Evolutionary conservation across 2,113 vertebrate species (phyloP).

Genomic region (Cyrtonyx montezumae): DNA sequence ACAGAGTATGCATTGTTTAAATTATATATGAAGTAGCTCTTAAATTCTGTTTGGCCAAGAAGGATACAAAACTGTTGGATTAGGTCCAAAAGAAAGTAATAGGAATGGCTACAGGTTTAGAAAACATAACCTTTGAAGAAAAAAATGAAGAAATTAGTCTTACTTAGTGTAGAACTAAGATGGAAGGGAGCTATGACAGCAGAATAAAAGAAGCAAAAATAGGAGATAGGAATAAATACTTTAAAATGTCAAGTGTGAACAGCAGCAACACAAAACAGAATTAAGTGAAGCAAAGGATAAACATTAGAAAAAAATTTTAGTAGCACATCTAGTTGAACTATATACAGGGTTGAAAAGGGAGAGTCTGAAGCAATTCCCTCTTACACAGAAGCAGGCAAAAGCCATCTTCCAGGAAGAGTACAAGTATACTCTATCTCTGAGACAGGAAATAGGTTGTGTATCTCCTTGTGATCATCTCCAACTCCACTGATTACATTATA

Average conservation of each 20-base stretch:
- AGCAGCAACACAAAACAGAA: neutral
- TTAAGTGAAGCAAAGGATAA: neutral
- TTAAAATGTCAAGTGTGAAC: neutral
- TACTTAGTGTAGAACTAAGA: conserved; percentile 51
- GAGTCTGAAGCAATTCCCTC: neutral
- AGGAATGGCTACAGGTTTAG: neutral
- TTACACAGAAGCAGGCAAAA: neutral
- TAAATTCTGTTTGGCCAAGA: neutral
- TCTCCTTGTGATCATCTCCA: neutral
- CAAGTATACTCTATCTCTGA: neutral
- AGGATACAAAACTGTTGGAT: neutral
- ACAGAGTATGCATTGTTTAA: neutral
- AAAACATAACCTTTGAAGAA: conserved; percentile 15
- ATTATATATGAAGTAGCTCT: neutral
- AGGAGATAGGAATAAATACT: neutral
- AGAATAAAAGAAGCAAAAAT: conserved; percentile 10
- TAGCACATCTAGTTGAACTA: neutral
- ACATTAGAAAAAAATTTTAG: neutral
- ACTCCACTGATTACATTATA: neutral
- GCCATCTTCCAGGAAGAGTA: neutral
- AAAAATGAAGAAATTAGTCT: conserved; percentile 20
- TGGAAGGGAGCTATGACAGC: neutral
- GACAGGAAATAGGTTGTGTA: neutral
- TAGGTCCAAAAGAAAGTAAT: neutral
- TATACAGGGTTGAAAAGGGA: neutral